phyloP scores from a whole-genome alignment of 2,113 vertebrate genomes.

The Proterorhinus semilunaris region DNA sequence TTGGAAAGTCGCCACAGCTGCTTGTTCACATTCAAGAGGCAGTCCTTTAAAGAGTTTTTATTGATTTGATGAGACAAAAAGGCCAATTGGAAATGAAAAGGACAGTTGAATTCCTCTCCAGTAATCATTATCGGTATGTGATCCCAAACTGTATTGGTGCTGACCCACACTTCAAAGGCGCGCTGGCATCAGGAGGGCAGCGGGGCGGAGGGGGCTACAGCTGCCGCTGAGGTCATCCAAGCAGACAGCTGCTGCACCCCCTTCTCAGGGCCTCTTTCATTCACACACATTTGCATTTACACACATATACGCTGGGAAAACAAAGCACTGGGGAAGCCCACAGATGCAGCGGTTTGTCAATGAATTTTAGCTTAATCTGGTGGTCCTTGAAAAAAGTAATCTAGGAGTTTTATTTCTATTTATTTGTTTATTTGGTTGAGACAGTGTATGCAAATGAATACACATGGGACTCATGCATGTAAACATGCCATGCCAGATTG shows the following conservation, averaged over 20 bases:
- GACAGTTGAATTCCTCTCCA: conserved; percentile 17
- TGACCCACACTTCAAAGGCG: conserved; percentile 68
- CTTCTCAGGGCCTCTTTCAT: conserved; percentile 24
- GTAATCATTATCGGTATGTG: conserved; percentile 48
- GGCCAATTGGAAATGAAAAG: neutral
- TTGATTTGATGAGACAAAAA: neutral
- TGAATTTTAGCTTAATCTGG: neutral
- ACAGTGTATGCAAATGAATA: too few species aligned
- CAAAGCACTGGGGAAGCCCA: conserved; percentile 11
- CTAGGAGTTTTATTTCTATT: too few species aligned
- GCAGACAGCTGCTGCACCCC: conserved; percentile 61
- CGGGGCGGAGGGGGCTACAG: conserved; percentile 51
- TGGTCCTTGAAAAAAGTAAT: too few species aligned
- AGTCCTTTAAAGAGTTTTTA: neutral
- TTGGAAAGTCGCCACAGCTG: neutral
- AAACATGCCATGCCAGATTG: too few species aligned
- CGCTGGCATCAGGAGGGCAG: conserved; percentile 52
- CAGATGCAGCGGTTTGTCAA: conserved; percentile 10
- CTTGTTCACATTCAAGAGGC: neutral
- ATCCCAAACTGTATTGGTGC: conserved; percentile 52
- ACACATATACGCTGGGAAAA: conserved; percentile 12
- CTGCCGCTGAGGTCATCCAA: conserved; percentile 72
- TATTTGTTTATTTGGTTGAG: too few species aligned
- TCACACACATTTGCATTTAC: conserved; percentile 13
- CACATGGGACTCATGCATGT: too few species aligned